Conservation (phyloP, 2,113 vertebrate species). For the Phylloscopus whistleri region DNA sequence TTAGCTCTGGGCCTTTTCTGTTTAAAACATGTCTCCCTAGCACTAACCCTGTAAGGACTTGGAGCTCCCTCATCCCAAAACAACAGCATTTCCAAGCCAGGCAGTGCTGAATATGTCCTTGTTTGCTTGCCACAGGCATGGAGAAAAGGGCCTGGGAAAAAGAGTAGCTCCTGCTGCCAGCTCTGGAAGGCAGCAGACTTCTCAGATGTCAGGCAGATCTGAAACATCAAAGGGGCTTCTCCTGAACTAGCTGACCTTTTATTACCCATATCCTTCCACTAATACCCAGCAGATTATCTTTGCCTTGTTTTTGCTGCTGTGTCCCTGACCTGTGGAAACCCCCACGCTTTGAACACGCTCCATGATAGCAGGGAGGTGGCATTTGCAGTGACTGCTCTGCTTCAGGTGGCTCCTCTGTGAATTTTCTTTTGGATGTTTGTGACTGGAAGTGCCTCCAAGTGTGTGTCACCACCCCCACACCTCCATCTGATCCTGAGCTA, state of each 20-base stretch:
- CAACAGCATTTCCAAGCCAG: not conserved
- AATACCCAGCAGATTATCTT: constrained; percentile 14
- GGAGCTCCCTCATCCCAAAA: not conserved
- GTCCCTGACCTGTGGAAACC: not conserved
- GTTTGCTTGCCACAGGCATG: not conserved
- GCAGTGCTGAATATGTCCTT: not conserved
- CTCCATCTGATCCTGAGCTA: not conserved
- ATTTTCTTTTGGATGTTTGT: not conserved
- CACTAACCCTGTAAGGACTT: not conserved
- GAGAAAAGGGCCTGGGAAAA: not conserved
- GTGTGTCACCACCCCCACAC: not conserved
- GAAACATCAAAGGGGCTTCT: constrained; percentile 14
- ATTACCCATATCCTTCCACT: not conserved
- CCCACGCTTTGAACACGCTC: not conserved
- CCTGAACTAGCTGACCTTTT: not conserved
- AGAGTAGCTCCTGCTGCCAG: not conserved
- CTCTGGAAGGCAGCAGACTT: not conserved
- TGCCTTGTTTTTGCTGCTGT: not conserved
- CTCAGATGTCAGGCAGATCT: not conserved
- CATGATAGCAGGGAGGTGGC: not conserved
- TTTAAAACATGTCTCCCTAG: not conserved
- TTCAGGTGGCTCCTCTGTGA: not conserved
- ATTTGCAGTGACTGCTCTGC: not conserved
- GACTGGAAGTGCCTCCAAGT: not conserved
- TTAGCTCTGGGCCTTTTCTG: not conserved